Conservation (phyloP, 2,888 invertebrate genomes). For the Empis stercorea region DNA sequence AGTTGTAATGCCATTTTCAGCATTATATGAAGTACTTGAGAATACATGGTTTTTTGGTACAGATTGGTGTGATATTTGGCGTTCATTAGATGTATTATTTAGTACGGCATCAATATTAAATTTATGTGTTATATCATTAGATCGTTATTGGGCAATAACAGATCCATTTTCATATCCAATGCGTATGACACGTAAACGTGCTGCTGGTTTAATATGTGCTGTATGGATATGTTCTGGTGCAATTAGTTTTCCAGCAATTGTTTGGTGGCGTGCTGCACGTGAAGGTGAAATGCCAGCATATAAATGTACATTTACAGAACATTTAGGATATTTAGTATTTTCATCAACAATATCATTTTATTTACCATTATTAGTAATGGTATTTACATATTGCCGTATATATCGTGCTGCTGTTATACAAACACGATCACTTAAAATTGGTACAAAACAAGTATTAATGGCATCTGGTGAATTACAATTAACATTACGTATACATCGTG, state of each 20-base stretch:
- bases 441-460: conserved; percentile 79
- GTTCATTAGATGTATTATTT: conserved; percentile 90
- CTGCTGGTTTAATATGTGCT: conserved; percentile 75
- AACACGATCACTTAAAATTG: conserved; percentile 77
- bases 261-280: conserved; percentile 86
- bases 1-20: conserved; percentile 96
- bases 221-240: conserved; percentile 96
- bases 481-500: conserved; percentile 85
- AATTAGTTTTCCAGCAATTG: conserved; percentile 96
- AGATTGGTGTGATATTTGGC: conserved; percentile 96
- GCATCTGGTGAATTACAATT: conserved; percentile 76
- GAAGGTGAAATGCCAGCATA: conserved; percentile 66
- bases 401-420: conserved; percentile 89
- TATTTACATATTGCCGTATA: conserved; percentile 94
- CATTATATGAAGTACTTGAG: conserved; percentile 75
- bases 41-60: conserved; percentile 91
- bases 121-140: conserved; percentile 90
- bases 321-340: conserved; percentile 90
- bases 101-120: conserved; percentile 96
- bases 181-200: conserved; percentile 80
- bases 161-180: conserved; percentile 96
- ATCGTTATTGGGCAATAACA: conserved; percentile 97
- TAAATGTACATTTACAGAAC: conserved; percentile 93
- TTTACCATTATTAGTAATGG: conserved; percentile 91
- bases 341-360: conserved; percentile 98